phyloP scores from a whole-genome alignment of 2,113 vertebrate species.

The Cynocephalus volans region DNA sequence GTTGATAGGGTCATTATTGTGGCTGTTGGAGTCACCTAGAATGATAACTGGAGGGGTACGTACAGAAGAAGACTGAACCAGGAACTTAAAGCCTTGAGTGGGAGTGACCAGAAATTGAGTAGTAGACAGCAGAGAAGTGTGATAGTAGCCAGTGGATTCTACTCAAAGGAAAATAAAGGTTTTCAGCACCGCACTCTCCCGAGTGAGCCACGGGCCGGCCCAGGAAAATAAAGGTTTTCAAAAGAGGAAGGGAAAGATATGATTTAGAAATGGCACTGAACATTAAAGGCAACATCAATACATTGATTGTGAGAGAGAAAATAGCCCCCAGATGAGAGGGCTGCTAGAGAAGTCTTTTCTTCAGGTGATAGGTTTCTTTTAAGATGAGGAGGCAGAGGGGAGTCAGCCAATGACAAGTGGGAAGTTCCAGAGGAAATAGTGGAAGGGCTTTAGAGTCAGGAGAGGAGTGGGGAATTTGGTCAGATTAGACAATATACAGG shows the following conservation, averaged over 20 bases:
- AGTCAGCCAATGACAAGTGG: neutral
- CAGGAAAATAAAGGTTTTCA: slow-evolving; percentile 2
- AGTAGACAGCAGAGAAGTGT: neutral
- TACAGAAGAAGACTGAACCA: neutral
- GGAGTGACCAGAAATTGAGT: neutral
- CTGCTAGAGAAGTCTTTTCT: neutral
- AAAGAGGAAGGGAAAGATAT: slow-evolving; percentile 36
- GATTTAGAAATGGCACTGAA: neutral
- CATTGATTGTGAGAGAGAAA: neutral
- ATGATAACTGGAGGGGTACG: neutral
- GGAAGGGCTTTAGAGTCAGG: neutral
- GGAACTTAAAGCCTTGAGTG: slow-evolving; percentile 13
- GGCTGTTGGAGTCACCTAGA: neutral
- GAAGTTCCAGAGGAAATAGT: neutral
- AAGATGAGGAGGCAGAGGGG: neutral
- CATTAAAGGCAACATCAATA: neutral
- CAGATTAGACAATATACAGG: neutral
- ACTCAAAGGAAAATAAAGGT: neutral
- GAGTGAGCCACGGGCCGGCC: too few relatives aligned
- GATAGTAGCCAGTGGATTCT: neutral
- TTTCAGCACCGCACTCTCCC: too few relatives aligned
- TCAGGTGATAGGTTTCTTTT: slow-evolving; percentile 19
- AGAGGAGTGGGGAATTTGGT: neutral
- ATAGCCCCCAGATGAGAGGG: neutral
- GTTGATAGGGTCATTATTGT: neutral